phyloP scores from a whole-genome alignment of 2,113 vertebrate genomes.

The Ceyx margarethae region DNA sequence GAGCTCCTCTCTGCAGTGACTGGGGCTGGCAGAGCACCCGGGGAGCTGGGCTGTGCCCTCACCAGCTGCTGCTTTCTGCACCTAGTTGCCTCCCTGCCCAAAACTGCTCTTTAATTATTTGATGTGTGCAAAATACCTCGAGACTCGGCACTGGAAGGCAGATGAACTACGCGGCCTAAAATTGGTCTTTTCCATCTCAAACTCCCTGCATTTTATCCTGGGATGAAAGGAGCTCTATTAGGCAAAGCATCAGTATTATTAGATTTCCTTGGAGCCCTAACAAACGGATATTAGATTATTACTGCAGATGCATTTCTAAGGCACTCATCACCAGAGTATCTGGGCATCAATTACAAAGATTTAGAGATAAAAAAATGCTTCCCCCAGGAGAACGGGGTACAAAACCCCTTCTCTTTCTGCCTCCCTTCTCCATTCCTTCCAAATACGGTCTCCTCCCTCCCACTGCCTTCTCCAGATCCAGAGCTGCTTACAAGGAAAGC shows the following conservation, averaged over 20 bases:
- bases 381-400: slow-evolving; percentile 20
- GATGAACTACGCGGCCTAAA: slow-evolving; percentile 37
- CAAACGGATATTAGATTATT: slow-evolving; percentile 72
- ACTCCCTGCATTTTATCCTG: slow-evolving; percentile 58
- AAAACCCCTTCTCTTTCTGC: slow-evolving; percentile 22
- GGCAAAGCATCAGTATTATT: slow-evolving; percentile 64
- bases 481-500: slow-evolving; percentile 43
- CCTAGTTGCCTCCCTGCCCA: background rate
- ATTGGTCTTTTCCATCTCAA: slow-evolving; percentile 50
- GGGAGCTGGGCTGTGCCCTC: background rate
- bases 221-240: slow-evolving; percentile 73
- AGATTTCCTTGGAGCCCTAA: slow-evolving; percentile 71
- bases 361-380: slow-evolving; percentile 45
- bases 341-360: slow-evolving; percentile 68
- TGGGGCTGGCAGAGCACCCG: background rate
- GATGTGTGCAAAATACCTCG: slow-evolving; percentile 40
- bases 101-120: slow-evolving; percentile 54
- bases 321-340: slow-evolving; percentile 61
- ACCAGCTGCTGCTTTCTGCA: background rate
- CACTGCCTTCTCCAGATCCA: background rate
- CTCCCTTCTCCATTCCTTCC: background rate
- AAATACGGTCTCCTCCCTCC: background rate
- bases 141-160: slow-evolving; percentile 15
- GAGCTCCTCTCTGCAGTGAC: background rate
- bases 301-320: slow-evolving; percentile 65